Evolutionary conservation across 2,888 invertebrate species (phyloP), one percentile per base, ranked within the genome.

Genomic region (Drosophila pegasa): DNA sequence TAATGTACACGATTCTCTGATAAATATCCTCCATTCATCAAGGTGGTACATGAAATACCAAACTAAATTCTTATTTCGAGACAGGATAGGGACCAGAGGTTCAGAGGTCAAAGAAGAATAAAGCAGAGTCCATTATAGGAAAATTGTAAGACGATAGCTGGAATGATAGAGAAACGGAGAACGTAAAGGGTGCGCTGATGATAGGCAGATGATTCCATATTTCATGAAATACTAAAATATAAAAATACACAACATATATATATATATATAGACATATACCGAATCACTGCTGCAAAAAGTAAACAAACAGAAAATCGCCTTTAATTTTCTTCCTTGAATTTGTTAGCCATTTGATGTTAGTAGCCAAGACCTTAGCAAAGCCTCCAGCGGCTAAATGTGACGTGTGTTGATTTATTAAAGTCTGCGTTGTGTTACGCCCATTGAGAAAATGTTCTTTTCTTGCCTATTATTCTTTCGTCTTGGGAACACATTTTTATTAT

Each of bases 321-420:
- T 25, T 25, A 8, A 4, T n/a, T 20, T 20, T 35, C 8, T 27
- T n/a, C 12, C 4, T 27, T 8, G n/a, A 20, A 22, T 61, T 61
- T 31, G 29, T 75, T 51, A 59, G 10, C 35, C 10, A 35, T 63
- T 65, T 43, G 47, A 40, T 68, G 48, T 48, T 70, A 63, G 60
- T 78, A 31, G 40, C n/a, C 59, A 12, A 20, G 20, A 33, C 37
- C n/a, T 47, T 47, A 14, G 18, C 35, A 45, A 31, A 48, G 41
- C 51, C 45, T 45, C 56, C 10, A 22, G 33, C 33, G 61, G 65
- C 55, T 63, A 50, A 57, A 50, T 48, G 48, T 52, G 45, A 52
- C 40, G 51, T 58, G 20, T 71, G 71, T 80, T 88, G 81, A 88
- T 87, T 88, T 87, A 80, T 88, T 65, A 43, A 77, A 68, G 73